Percentiles rank a stretch among this genome's conserved stretches.
Evolutionary conservation across 2,888 invertebrate species (phyloP).

Genomic region (Nasonovia ribisnigri): DNA sequence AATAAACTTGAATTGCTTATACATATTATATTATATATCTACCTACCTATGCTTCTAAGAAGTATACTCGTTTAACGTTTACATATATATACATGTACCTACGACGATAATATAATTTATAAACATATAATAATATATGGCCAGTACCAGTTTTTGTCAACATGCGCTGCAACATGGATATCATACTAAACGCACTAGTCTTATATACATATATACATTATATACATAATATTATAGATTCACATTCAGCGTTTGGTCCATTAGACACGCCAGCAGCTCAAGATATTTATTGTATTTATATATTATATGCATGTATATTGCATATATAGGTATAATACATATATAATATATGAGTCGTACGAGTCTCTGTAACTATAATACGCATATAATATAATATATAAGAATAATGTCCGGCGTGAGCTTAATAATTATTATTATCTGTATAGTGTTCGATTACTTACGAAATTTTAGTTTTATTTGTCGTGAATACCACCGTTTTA

Average conservation of each 20-base stretch:
- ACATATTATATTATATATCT: neutral
- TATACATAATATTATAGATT: neutral
- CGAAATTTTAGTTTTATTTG: neutral
- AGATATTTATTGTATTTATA: neutral
- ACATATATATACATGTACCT: conserved; percentile 1
- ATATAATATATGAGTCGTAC: neutral
- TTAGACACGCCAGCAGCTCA: neutral
- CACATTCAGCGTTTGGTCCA: neutral
- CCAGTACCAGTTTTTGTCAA: conserved; percentile 57
- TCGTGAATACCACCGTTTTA: neutral
- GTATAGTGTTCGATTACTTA: neutral
- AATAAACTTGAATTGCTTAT: conserved; percentile 51
- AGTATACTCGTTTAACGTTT: conserved; percentile 40
- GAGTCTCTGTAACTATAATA: neutral
- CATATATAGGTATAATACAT: neutral
- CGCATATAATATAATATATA: neutral
- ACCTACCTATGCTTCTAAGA: conserved; percentile 30
- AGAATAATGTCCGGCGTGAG: neutral
- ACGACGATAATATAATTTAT: neutral
- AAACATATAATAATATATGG: conserved; percentile 48
- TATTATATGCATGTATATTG: neutral
- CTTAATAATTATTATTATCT: neutral
- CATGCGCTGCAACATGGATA: conserved; percentile 5
- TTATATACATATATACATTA: neutral
- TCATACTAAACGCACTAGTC: conserved; percentile 35